Percentiles rank a stretch among this genome's conserved stretches.
phyloP scores from a whole-genome alignment of 1,140 invertebrate genomes.

The Limonius californicus region DNA sequence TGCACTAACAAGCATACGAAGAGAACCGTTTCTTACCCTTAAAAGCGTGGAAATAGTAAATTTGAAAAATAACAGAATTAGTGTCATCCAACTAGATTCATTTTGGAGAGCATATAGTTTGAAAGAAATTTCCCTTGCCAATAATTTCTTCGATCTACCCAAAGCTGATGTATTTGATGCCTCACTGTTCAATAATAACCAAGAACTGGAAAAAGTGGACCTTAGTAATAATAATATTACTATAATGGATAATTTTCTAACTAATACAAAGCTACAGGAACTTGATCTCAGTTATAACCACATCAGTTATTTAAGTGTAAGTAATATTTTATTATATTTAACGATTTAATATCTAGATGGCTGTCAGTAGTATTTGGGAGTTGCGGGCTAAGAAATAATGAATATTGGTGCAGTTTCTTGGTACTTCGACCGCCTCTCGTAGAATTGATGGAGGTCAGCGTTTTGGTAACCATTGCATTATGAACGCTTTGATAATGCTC shows the following conservation, averaged over 20 bases:
- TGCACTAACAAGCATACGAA: slow-evolving; percentile 1
- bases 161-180: too few species aligned
- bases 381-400: too few species aligned
- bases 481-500: too few species aligned
- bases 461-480: too few species aligned
- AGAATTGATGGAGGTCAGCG: too few species aligned
- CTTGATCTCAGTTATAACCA: not conserved
- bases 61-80: slow-evolving; percentile 22
- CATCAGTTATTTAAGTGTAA: not conserved
- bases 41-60: slow-evolving; percentile 15
- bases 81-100: slow-evolving; percentile 10
- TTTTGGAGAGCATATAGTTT: not conserved
- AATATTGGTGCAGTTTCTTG: too few species aligned
- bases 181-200: slow-evolving; percentile 18
- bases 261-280: not conserved
- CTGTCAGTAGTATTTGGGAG: too few species aligned
- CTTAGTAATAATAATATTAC: slow-evolving; percentile 23
- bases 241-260: not conserved
- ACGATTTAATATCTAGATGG: too few species aligned
- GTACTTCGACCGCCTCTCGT: too few species aligned
- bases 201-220: slow-evolving; percentile 17
- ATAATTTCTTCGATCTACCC: slow-evolving; percentile 1
- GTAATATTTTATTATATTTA: too few species aligned
- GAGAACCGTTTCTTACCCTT: slow-evolving; percentile 8
- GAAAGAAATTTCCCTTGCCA: not conserved